Percentiles rank a stretch among this genome's conserved stretches.
Evolutionary conservation across 2,113 vertebrate species (phyloP).

Genomic region (Motacilla tschutschensis): DNA sequence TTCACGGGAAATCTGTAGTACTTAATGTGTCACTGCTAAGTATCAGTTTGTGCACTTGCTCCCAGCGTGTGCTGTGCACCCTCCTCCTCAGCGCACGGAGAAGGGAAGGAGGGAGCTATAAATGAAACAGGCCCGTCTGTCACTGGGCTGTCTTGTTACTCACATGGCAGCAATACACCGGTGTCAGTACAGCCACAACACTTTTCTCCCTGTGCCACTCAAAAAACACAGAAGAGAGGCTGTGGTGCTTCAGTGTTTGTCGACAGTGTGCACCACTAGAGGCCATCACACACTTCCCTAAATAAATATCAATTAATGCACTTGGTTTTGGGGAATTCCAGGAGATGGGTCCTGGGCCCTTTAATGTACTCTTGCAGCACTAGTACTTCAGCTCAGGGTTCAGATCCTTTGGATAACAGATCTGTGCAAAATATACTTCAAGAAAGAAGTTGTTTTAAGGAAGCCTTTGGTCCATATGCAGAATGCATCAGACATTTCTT

Average conservation of each 20-base stretch:
- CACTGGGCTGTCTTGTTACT: slow-evolving; percentile 48
- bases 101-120: neutral
- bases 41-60: neutral
- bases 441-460: neutral
- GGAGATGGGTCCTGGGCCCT: neutral
- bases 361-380: neutral
- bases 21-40: neutral
- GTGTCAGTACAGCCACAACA: slow-evolving; percentile 17
- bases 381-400: neutral
- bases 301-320: slow-evolving; percentile 12
- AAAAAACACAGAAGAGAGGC: neutral
- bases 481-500: neutral
- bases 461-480: neutral
- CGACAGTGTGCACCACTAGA: neutral
- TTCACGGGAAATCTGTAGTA: neutral
- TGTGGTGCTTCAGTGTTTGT: neutral
- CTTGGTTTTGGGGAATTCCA: neutral
- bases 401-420: neutral
- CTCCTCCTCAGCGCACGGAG: neutral
- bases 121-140: neutral
- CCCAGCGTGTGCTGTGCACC: neutral
- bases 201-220: neutral
- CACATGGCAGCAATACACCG: neutral
- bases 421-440: neutral
- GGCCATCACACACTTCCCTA: slow-evolving; percentile 36